Conservation (phyloP, 2,888 invertebrate species). For the Epirrita christyi region DNA sequence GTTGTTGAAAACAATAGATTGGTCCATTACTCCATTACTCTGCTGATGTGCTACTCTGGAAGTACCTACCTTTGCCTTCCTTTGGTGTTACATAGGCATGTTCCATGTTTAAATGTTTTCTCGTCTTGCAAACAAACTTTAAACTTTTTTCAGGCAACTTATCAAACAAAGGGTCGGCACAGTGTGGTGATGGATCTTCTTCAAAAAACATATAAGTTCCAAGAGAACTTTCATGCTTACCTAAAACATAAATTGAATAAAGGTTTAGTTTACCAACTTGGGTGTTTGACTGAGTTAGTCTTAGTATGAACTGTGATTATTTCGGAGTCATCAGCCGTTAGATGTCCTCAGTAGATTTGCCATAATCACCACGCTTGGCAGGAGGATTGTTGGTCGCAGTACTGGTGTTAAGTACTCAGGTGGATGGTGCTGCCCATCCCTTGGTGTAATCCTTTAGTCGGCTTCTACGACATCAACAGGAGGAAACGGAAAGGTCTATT, state of each 20-base stretch:
- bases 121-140: constrained; percentile 86
- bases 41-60: neutral
- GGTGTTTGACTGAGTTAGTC: too few species aligned
- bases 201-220: constrained; percentile 91
- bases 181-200: constrained; percentile 78
- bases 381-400: too few species aligned
- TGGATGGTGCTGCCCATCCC: too few species aligned
- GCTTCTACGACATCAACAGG: too few species aligned
- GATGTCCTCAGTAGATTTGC: too few species aligned
- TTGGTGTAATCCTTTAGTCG: too few species aligned
- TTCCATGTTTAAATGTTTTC: constrained; percentile 87
- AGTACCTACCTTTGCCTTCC: constrained; percentile 54
- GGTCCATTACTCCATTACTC: neutral
- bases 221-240: constrained; percentile 87
- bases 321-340: too few species aligned
- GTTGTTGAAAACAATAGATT: too few species aligned
- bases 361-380: too few species aligned
- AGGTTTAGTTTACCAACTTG: neutral
- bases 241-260: constrained; percentile 48
- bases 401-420: too few species aligned
- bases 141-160: constrained; percentile 82
- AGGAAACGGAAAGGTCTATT: too few species aligned
- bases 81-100: constrained; percentile 86
- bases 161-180: constrained; percentile 82
- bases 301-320: neutral